Percentiles rank a stretch among this genome's conserved stretches.
Conservation (phyloP, 1,140 invertebrate species). For the Lysiphlebus fabarum region DNA sequence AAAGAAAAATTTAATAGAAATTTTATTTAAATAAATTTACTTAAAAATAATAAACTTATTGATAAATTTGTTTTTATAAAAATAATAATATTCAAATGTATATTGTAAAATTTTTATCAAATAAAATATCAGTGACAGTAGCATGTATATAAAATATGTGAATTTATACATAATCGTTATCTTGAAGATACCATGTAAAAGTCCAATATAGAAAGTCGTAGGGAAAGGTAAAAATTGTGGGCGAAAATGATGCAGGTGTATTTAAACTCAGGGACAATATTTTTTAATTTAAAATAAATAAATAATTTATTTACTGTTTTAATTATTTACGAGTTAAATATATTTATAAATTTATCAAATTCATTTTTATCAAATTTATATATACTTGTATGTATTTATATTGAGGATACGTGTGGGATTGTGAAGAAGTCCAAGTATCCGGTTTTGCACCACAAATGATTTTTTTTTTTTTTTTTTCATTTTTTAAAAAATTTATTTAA, state of each 20-base stretch:
- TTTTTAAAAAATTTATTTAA: slow-evolving; percentile 2
- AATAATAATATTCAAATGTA: too few species aligned
- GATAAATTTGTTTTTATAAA: too few species aligned
- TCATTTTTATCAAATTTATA: too few species aligned
- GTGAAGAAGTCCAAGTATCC: slow-evolving; percentile 13
- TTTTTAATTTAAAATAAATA: too few species aligned
- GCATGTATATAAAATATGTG: background rate
- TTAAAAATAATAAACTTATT: too few species aligned
- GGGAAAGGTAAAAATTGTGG: slow-evolving; percentile 45
- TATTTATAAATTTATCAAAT: too few species aligned
- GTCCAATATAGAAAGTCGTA: slow-evolving; percentile 43
- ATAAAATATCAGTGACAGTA: background rate
- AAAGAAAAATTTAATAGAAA: too few species aligned
- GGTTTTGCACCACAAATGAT: slow-evolving; percentile 2
- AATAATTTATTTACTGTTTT: too few species aligned
- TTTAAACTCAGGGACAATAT: slow-evolving; percentile 16
- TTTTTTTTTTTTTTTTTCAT: background rate
- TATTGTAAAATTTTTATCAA: too few species aligned
- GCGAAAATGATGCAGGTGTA: slow-evolving; percentile 40
- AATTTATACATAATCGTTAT: slow-evolving; percentile 22
- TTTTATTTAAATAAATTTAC: too few species aligned
- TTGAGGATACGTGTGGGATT: background rate
- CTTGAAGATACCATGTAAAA: slow-evolving; percentile 26
- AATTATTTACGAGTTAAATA: too few species aligned
- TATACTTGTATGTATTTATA: too few species aligned